Evolutionary conservation across 1,140 invertebrate genomes (phyloP).

Genomic region (Pseudomyrmex gracilis): DNA sequence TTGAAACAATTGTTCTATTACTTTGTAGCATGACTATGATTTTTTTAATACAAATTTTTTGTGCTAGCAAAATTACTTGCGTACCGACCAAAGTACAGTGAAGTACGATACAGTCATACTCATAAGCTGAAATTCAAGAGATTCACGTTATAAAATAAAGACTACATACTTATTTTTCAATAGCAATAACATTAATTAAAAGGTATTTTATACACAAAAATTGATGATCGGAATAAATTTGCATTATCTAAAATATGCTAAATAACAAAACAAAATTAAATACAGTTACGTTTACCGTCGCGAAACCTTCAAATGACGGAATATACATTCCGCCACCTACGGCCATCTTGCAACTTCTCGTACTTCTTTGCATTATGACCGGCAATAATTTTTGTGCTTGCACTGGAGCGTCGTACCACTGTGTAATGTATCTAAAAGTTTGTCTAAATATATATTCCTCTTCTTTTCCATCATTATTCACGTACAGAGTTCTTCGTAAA

Average conservation of each 20-base stretch:
- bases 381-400: conserved; percentile 45
- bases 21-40: background rate
- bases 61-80: background rate
- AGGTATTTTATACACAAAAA: too few relatives aligned
- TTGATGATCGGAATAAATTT: too few relatives aligned
- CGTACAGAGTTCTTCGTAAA: too few relatives aligned
- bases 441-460: background rate
- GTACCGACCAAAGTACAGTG: conserved; percentile 43
- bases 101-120: conserved; percentile 46
- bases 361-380: conserved; percentile 54
- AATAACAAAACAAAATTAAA: too few relatives aligned
- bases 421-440: conserved; percentile 41
- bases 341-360: conserved; percentile 42
- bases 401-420: conserved; percentile 22
- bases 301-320: conserved; percentile 45
- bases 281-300: conserved; percentile 16
- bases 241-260: too few relatives aligned
- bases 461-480: too few relatives aligned
- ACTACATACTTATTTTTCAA: background rate
- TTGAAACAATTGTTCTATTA: background rate
- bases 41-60: conserved; percentile 1
- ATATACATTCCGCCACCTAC: conserved; percentile 28
- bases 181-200: too few relatives aligned
- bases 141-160: background rate
- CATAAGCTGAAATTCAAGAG: conserved; percentile 51